Conservation (phyloP, 2,888 invertebrate species). For the Megamerina dolium region DNA sequence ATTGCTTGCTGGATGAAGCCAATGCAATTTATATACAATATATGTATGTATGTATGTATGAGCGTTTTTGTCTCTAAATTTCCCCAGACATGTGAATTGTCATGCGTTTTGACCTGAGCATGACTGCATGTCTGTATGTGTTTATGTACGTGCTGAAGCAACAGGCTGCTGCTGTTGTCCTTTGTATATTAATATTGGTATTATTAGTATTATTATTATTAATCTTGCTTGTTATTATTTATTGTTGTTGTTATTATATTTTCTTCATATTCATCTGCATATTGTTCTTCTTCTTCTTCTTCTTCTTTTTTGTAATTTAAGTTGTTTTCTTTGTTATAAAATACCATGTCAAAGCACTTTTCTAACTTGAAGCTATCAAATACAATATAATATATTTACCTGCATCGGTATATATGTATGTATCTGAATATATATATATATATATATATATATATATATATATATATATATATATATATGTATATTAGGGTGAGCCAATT, state of each 20-base stretch:
- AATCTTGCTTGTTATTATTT: background rate
- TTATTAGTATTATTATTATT: background rate
- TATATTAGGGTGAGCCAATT: too few species aligned
- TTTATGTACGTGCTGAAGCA: too few species aligned
- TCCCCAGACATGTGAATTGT: conserved; percentile 6
- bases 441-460: background rate
- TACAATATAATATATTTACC: too few species aligned
- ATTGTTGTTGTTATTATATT: background rate
- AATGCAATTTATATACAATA: too few species aligned
- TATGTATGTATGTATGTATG: background rate
- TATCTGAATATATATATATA: background rate
- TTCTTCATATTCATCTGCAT: background rate
- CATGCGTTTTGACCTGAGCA: conserved; percentile 26
- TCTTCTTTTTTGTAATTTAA: background rate
- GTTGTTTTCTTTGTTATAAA: too few species aligned
- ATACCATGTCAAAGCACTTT: too few species aligned
- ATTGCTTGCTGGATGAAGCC: too few species aligned
- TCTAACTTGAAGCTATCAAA: too few species aligned
- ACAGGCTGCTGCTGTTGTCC: conserved; percentile 36
- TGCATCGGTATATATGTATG: background rate
- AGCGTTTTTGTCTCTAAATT: background rate
- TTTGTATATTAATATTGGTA: too few species aligned
- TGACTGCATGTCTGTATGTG: too few species aligned
- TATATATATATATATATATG: background rate
- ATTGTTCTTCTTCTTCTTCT: background rate